These are phyloP conservation scores for Drosophila maculinotata DNA, from an alignment of 2,888 invertebrate species.

Conservation along the genomic window DNA sequence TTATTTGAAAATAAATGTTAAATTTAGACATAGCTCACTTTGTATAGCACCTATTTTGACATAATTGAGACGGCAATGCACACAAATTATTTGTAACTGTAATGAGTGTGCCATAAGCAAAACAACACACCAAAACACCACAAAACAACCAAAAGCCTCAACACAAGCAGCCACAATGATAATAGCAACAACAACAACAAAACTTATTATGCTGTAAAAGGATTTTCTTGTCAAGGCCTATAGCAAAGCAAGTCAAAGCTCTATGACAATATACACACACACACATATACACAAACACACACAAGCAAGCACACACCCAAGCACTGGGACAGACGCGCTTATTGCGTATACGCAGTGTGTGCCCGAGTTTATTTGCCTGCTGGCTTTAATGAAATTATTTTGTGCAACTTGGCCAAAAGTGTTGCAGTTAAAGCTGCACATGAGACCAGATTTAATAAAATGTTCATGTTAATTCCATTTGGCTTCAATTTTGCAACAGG, in stretches of 20 bases:
- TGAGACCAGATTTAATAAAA: conserved; percentile 32
- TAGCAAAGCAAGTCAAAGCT: conserved; percentile 59
- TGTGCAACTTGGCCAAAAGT: conserved; percentile 42
- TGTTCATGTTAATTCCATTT: conserved; percentile 28
- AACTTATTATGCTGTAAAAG: conserved; percentile 72
- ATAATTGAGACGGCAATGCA: conserved; percentile 48
- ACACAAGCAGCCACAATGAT: conserved; percentile 28
- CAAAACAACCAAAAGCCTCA: conserved; percentile 34
- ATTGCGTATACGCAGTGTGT: conserved; percentile 61
- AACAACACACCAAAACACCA: conserved; percentile 14
- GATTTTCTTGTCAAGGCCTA: conserved; percentile 73
- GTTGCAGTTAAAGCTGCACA: conserved; percentile 36
- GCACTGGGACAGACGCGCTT: conserved; percentile 33
- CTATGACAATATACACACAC: conserved; percentile 33
- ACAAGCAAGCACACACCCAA: conserved; percentile 14
- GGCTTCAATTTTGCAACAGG: conserved; percentile 2
- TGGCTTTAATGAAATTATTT: conserved; percentile 70
- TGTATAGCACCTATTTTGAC: conserved; percentile 34
- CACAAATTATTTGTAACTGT: conserved; percentile 45
- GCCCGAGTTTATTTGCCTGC: conserved; percentile 34
- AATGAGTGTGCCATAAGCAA: conserved; percentile 35
- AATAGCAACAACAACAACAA: conserved; percentile 33
- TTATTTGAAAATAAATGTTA: no score
- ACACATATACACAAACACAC: conserved; percentile 24
- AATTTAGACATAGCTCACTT: neutral